Evolutionary conservation across 1,140 invertebrate species (phyloP).

Genomic region (Drosophila insularis): DNA sequence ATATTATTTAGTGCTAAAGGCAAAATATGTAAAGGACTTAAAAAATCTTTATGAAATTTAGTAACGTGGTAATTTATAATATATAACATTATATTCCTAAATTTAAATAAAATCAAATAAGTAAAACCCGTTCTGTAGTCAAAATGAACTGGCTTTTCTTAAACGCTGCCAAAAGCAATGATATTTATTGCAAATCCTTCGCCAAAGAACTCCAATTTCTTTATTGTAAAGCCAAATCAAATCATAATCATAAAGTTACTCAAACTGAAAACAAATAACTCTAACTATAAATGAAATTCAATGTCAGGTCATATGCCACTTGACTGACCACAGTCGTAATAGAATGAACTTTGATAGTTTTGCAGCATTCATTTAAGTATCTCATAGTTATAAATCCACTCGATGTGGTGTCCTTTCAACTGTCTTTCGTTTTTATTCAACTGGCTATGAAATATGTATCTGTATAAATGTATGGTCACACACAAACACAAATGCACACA

Average conservation of each 20-base stretch:
- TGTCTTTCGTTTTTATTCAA: conserved; percentile 7
- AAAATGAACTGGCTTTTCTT: too few species aligned
- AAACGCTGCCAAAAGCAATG: too few species aligned
- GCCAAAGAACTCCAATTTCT: too few species aligned
- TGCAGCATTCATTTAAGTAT: conserved; percentile 1
- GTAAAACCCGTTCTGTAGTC: too few species aligned
- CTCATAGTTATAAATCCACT: conserved; percentile 17
- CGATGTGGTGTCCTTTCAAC: conserved; percentile 1
- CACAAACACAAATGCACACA: not conserved
- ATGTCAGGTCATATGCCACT: conserved; percentile 1
- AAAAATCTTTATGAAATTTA: too few species aligned
- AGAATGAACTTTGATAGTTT: not conserved
- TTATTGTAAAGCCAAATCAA: not conserved
- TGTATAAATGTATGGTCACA: not conserved
- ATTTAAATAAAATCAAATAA: too few species aligned
- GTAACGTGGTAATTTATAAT: too few species aligned
- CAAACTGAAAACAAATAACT: not conserved
- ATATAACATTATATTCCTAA: too few species aligned
- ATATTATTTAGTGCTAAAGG: too few species aligned
- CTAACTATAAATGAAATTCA: not conserved
- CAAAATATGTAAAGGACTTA: too few species aligned
- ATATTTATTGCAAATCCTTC: too few species aligned
- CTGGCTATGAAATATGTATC: conserved; percentile 5
- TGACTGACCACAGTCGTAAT: not conserved
- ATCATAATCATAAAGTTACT: not conserved